Base-by-base conservation (phyloP, 2,797 vertebrate genomes). In the Gadopsis bispinosus region DNA sequence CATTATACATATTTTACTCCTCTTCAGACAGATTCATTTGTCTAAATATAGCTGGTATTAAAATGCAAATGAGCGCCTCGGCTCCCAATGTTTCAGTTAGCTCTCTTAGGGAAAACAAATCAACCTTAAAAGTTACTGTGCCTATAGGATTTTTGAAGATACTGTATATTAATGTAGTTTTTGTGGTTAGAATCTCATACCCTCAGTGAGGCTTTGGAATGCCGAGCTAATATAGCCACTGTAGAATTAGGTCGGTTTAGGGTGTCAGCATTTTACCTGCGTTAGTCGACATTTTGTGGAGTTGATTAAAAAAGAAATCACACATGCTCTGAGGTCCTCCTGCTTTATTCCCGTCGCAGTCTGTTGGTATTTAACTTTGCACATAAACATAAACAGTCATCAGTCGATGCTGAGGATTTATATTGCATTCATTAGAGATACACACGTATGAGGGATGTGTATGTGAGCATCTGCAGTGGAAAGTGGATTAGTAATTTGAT, bases 401-500 rank as follows among this genome's bases (percentile, higher is more conserved):
- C 56, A 63, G 35, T 69, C 77, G 75, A 79, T 73, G 66, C 41
- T 68, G 55, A 75, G 37, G 66, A 78, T 80, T 81, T 70, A 71
- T 68, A 68, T 67, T 63, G 39, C 66, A 55, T 74, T 78, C 54
- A 75, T 80, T 75, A 64, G 51, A n/a, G 33, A 78, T 77, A 2
- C 60, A 60, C 73, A 56, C 5, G 3, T 70, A 51, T 56, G 58
- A 65, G n/a, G 20, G 37, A 69, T 73, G 63, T 69, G 33, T 72
- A 50, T 74, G 22, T 69, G 78, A 81, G 79, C 77, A 77, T 79
- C 75, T 83, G 69, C 53, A 41, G n/a, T 56, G 59, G 29, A 56
- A 86, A 80, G 60, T 79, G 63, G 63, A 81, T 80, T 75, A 77
- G 60, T 83, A 73, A 82, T 80, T 84, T 54, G 48, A 80, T 77